Evolutionary conservation across 2,888 invertebrate genomes (phyloP), one percentile per base, ranked within the genome.

Genomic region (Watsonalla binaria): DNA sequence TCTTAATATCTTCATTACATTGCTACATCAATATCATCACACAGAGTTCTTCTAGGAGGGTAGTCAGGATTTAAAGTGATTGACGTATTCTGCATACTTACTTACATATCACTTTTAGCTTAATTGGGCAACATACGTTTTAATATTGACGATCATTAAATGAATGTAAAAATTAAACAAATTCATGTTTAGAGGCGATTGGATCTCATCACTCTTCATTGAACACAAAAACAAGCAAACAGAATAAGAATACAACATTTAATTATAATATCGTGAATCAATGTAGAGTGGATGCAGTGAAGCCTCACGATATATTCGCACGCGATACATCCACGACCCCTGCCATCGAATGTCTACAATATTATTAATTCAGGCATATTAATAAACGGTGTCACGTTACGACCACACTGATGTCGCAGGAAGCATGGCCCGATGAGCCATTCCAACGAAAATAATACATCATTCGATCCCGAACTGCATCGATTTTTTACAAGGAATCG

Each of bases 281-380:
- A 87, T 88, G 86, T 84, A 78, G 80, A 72, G 63, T 81, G 78
- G 79, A 79, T 81, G 79, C 80, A 81, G 69, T 62, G 87, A 88
- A 87, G 85, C 87, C 89, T 82, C 82, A 82, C 82, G 78, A 81
- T 76, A 81, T 84, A 86, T 89, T 88, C 68, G 90, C 90, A 90
- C 86, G 90, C 89, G 82, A 87, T 80, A 24, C 24, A 68, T 76
- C 62, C 62, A 64, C 68, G 79, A 76, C 78, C 83, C 82, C 75
- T 78, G 78, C 83, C 81, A 76, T 74, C 78, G 76, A 82, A 85
- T 83, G 82, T 88, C 84, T 83, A 87, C 82, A 85, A 84, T 83
- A 81, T 89, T 89, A 89, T 87, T 85, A 90, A 90, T 86, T 86
- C 86, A 88, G 78, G 86, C 90, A 88, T 88, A 90, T 84, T 83